Base-by-base conservation (phyloP, 2,113 vertebrate species). In the Poicephalus gulielmi region DNA sequence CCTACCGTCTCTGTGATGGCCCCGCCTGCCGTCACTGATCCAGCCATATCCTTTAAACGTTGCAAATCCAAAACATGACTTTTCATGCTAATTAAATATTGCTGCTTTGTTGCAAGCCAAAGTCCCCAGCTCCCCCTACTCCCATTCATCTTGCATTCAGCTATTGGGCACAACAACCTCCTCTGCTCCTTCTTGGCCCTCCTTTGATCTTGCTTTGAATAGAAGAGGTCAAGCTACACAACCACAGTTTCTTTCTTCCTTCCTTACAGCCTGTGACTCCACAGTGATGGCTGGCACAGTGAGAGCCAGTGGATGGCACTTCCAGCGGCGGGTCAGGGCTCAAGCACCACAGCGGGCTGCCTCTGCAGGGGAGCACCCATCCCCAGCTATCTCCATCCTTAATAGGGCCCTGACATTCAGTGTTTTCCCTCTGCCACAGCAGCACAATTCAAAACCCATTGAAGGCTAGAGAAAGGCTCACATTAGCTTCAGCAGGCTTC, bases 191-290 rank as follows among this genome's bases (percentile, higher is more conserved):
- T 88, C 88, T 90, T 71, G 80, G 91, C 68, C 80, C 46, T 80
- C 46, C 88, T 96, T 97, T 96, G 91, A 95, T 96, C 88, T 95
- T 8, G 1, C n/a, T 74, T 49, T 97, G 76, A 96, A 96, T 84
- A 16, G 91, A 17, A 83, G 86, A 93, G 95, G 96, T 95, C 96
- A 96, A 88, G 91, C 91, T 67, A 41, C 88, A 81, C 0, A 0
- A 57, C 86, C 83, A 70, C n/a, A 3, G 28, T n/a, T 67, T 63
- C 80, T 94, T 96, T 95, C 87, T 49, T 81, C 79, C 10, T 0
- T 33, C 63, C 63, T 37, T n/a, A 41, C 46, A 67, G 50, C 59
- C 79, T 2, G 0, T 73, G 88, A 67, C 75, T 79, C 43, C 0
- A 19, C 0, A 0, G 67, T 10, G 80, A 41, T 0, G 23, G 43